Evolutionary conservation across 2,888 invertebrate genomes (phyloP).

Genomic region (Alcis repandata): DNA sequence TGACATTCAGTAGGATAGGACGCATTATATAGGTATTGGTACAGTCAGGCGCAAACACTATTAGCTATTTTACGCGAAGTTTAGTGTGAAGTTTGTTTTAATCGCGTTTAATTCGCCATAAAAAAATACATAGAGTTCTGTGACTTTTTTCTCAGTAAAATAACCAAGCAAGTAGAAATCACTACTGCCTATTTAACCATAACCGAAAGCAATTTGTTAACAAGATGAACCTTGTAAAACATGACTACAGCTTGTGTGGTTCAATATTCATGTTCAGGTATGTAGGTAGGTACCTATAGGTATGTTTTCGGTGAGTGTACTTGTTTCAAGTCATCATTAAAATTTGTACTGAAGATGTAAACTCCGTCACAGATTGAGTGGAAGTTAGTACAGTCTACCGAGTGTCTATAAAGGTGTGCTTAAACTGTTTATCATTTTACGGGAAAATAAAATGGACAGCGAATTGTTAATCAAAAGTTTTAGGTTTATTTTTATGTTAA

Average conservation of each 20-base stretch:
- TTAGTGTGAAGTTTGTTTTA: too few relatives aligned
- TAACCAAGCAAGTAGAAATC: background rate
- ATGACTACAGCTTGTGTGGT: constrained; percentile 20
- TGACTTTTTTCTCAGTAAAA: background rate
- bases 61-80: too few relatives aligned
- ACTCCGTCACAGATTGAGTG: background rate
- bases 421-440: background rate
- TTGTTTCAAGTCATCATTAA: constrained; percentile 15
- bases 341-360: constrained; percentile 11
- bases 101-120: too few relatives aligned
- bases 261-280: constrained; percentile 30
- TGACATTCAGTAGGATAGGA: too few relatives aligned
- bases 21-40: too few relatives aligned
- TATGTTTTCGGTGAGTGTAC: constrained; percentile 1
- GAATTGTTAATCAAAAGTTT: background rate
- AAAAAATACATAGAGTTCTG: too few relatives aligned
- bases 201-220: constrained; percentile 34
- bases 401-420: background rate
- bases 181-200: constrained; percentile 5
- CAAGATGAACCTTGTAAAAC: constrained; percentile 24
- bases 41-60: too few relatives aligned
- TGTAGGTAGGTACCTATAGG: background rate
- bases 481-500: too few relatives aligned
- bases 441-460: background rate
- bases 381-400: background rate